These are phyloP conservation scores for Aplysia californica DNA, from an alignment of 1,140 invertebrate species.

Conservation along the genomic window DNA sequence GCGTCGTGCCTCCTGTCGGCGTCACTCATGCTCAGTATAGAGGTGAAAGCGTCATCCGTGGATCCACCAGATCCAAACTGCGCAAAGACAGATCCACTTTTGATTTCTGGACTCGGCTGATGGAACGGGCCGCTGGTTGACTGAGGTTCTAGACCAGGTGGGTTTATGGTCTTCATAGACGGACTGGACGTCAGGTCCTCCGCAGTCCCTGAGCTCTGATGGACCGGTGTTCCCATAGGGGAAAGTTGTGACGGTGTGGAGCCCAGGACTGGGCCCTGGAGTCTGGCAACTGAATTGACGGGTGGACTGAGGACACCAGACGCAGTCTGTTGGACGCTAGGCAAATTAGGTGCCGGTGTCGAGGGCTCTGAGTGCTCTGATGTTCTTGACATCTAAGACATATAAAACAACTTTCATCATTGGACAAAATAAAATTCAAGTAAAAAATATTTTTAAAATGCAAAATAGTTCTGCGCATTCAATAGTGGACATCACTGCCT, in stretches of 20 bases:
- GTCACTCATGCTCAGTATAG: constrained; percentile 60
- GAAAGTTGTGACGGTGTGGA: constrained; percentile 47
- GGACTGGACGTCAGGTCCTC: constrained; percentile 22
- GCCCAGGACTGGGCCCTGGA: constrained; percentile 34
- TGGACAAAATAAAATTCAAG: too few species aligned
- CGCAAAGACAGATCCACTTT: constrained; percentile 21
- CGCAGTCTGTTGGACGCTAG: too few species aligned
- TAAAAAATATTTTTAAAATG: too few species aligned
- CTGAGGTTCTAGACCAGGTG: constrained; percentile 25
- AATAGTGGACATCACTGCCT: too few species aligned
- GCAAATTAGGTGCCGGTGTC: too few species aligned
- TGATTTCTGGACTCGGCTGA: constrained; percentile 22
- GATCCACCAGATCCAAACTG: constrained; percentile 24
- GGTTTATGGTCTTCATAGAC: constrained; percentile 5
- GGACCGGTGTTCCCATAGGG: constrained; percentile 50
- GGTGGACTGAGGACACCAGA: constrained; percentile 13
- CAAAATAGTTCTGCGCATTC: too few species aligned
- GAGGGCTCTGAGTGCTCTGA: too few species aligned
- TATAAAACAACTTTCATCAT: too few species aligned
- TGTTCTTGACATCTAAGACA: too few species aligned
- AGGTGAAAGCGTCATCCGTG: constrained; percentile 56
- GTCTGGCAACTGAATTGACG: background rate
- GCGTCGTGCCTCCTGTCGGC: constrained; percentile 77
- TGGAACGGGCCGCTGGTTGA: constrained; percentile 35
- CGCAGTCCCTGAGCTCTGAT: constrained; percentile 37